Evolutionary conservation across 2,113 vertebrate species (phyloP), one percentile per base, ranked within the genome.

Genomic region (Picathartes gymnocephalus): DNA sequence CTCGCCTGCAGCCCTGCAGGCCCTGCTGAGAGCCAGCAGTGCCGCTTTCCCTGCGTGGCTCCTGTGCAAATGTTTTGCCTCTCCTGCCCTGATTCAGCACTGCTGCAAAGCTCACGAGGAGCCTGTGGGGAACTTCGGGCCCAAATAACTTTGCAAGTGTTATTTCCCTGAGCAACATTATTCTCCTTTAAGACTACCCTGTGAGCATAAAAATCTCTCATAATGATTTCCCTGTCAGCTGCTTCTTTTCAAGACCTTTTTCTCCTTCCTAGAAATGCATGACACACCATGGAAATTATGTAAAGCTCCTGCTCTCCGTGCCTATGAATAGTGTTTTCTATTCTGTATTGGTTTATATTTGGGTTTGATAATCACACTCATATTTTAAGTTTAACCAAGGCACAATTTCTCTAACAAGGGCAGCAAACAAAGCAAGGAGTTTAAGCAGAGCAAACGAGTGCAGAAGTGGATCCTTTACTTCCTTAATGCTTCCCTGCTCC

Each of bases 351-450:
- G 85, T 95, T 97, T 96, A 92, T 94, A 95, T 94, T 96, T 96
- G 90, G 94, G 66, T 11, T 91, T 90, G 70, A 92, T 96, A 97
- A 96, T 97, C 95, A 96, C 90, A 62, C 90, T 83, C 95, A 83
- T 95, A 94, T 96, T 96, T 96, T 96, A 96, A 93, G 90, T 93
- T 88, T 77, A 95, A 96, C 92, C 71, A 44, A 97, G 92, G 90
- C 91, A 90, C 82, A 88, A 91, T 95, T 95, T 35, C 91, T 86
- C 84, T 58, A 95, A 94, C 94, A 92, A 92, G 94, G 90, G 74
- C 93, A 92, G 64, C 93, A 95, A 97, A 96, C 90, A 96, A 94
- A 97, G 74, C 23, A 51, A 72, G 80, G 87, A 61, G 74, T 62
- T 86, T 77, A 66, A 91, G 87, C 87, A 21, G 66, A 90, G 95